Percentiles rank a stretch among this genome's conserved stretches.
Conservation (phyloP, 2,888 invertebrate genomes). For the Tetheella fluctuosa region DNA sequence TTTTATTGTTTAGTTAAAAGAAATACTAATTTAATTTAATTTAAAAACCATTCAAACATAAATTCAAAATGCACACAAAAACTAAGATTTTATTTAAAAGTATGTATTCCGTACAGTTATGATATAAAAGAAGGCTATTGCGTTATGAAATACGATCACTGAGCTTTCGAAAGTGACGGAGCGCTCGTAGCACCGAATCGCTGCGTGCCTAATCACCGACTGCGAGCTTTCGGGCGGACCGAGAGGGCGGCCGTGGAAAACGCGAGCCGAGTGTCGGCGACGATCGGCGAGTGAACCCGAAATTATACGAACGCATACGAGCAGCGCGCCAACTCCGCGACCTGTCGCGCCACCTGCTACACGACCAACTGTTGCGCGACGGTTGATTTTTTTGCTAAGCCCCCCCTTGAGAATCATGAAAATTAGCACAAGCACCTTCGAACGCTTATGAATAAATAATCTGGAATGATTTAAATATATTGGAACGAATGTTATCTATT, state of each 20-base stretch:
- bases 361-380: constrained; percentile 81
- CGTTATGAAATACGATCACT: constrained; percentile 41
- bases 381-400: constrained; percentile 79
- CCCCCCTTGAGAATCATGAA: constrained; percentile 63
- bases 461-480: background rate
- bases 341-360: constrained; percentile 82
- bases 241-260: constrained; percentile 79
- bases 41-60: background rate
- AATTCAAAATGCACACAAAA: background rate
- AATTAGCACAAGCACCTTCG: constrained; percentile 59
- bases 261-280: constrained; percentile 51
- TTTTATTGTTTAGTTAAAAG: constrained; percentile 10
- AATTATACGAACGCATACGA: constrained; percentile 51
- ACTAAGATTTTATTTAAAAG: background rate
- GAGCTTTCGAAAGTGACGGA: constrained; percentile 47
- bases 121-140: constrained; percentile 30
- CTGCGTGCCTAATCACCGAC: constrained; percentile 64
- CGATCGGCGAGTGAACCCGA: constrained; percentile 50
- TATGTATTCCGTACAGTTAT: background rate
- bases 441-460: constrained; percentile 10
- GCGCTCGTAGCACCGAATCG: constrained; percentile 58
- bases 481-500: background rate
- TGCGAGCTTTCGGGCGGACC: constrained; percentile 80
- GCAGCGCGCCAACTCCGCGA: constrained; percentile 49
- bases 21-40: background rate